Base-by-base conservation (phyloP, 92 coral and sea anemone species). In the Umimayanthus kanabou region DNA sequence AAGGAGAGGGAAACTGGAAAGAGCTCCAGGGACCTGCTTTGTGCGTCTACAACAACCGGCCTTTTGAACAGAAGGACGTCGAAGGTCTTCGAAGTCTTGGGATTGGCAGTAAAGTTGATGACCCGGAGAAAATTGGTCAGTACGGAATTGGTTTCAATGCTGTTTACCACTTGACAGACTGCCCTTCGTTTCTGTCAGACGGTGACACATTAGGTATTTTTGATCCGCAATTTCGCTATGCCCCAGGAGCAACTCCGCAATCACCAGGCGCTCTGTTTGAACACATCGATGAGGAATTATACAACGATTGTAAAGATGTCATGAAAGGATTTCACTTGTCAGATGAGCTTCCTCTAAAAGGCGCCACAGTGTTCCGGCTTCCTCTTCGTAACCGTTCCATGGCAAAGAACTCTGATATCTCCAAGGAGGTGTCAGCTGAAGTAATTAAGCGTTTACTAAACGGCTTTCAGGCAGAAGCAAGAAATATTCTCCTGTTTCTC, bases 101-200 rank as follows among this genome's bases (percentile, higher is more conserved):
- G 69, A 92, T 94, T 33, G 98, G 98, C 79, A 95, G 97, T 84
- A 95, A 95, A 71, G 74, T 86, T 20, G 95, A 94, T 2, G 90
- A 93, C 80, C 93, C 98, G 18, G 90, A 95, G n/a, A 95, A 93
- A 80, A 96, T 97, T 6, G 98, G 98, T 49, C 98, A 93, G 80
- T 96, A 94, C 81, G 98, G 98, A 0, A 94, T 96, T 81, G 98
- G 98, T 5, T 96, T 96, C 88, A 96, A 96, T 39, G 94, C 98
- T 4, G 98, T 96, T 8, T 96, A 96, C 85, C 98, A 96, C 87
- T 92, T 96, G n/a, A 96, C 98, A 28, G 98, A 96, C 72, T 94
- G 98, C 50, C 98, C 98, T 30, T 87, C 92, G 18, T 96, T 96
- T 14, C 85, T 96, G 69, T 91, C 98, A 6, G 91, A 96, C 76